These are phyloP conservation scores for Tragelaphus buxtoni DNA, from an alignment of 2,113 vertebrate genomes.

Conservation along the genomic window DNA sequence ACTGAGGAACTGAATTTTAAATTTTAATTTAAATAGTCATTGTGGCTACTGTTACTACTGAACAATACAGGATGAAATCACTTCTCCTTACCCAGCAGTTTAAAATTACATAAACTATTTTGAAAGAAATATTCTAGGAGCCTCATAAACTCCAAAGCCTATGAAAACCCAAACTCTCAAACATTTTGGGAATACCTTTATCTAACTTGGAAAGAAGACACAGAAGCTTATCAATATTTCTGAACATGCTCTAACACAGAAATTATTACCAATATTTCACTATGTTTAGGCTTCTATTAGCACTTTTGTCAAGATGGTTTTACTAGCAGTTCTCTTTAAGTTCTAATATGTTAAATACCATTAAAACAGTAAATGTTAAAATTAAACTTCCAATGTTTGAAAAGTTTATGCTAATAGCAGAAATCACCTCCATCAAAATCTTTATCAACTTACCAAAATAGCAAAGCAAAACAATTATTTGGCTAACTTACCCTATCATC, in stretches of 20 bases:
- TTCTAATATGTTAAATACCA: neutral
- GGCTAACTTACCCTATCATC: neutral
- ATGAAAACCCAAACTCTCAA: slow-evolving; percentile 25
- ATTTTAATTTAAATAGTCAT: neutral
- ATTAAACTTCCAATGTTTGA: neutral
- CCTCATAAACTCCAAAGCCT: neutral
- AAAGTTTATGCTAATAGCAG: neutral
- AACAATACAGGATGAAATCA: neutral
- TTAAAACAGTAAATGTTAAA: neutral
- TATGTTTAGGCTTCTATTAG: neutral
- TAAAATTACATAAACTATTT: neutral
- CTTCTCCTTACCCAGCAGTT: neutral
- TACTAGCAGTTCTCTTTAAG: slow-evolving; percentile 3
- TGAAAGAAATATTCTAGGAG: slow-evolving; percentile 2
- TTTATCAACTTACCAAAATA: neutral
- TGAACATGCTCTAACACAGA: slow-evolving; percentile 19
- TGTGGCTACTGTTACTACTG: neutral
- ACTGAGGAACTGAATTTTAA: neutral
- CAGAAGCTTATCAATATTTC: neutral
- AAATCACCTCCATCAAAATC: neutral
- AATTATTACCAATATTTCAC: neutral
- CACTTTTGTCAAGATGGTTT: neutral
- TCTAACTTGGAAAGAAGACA: slow-evolving; percentile 11
- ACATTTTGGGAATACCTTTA: neutral
- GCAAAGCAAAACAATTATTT: neutral